Evolutionary conservation across 2,888 invertebrate species (phyloP), one percentile per base, ranked within the genome.

Genomic region (Zygothrica quintamaculata): DNA sequence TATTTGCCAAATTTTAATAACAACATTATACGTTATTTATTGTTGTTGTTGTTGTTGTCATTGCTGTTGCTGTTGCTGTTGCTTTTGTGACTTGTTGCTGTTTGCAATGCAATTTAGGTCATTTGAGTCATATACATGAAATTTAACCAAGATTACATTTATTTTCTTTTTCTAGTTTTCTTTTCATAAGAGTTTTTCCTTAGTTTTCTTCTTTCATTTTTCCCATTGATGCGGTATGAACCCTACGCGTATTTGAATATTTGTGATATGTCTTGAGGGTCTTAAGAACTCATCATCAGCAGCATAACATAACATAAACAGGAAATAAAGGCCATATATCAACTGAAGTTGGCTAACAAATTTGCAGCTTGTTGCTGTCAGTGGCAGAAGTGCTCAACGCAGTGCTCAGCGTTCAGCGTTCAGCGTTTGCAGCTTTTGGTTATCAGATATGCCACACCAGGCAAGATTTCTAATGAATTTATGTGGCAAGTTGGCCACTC

Each of bases 31-130:
- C 56, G 39, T 51, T 52, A 12, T 33, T 29, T 42, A 16, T 48
- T 34, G 26, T 48, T 52, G 48, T 42, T 62, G 55, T 52, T 57
- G 55, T 43, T n/a, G n/a, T n/a, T n/a, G n/a, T n/a, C n/a, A n/a
- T n/a, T n/a, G n/a, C n/a, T n/a, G n/a, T n/a, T n/a, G n/a, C n/a
- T n/a, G n/a, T n/a, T n/a, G n/a, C n/a, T n/a, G n/a, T n/a, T n/a
- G n/a, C n/a, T n/a, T n/a, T n/a, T n/a, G n/a, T n/a, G n/a, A n/a
- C n/a, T 36, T 55, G 33, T 72, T 76, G 79, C 55, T 86, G 74
- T 88, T 88, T 88, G 88, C 70, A 59, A 51, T 77, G 69, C 74
- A 88, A 88, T 88, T 88, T 88, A 70, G 88, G 88, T 88, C 88
- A 87, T 74, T 72, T 76, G 72, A 86, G 74, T 84, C 78, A 78